These are phyloP conservation scores for Oceanodroma tethys DNA, from an alignment of 2,113 vertebrate genomes.

Conservation along the genomic window DNA sequence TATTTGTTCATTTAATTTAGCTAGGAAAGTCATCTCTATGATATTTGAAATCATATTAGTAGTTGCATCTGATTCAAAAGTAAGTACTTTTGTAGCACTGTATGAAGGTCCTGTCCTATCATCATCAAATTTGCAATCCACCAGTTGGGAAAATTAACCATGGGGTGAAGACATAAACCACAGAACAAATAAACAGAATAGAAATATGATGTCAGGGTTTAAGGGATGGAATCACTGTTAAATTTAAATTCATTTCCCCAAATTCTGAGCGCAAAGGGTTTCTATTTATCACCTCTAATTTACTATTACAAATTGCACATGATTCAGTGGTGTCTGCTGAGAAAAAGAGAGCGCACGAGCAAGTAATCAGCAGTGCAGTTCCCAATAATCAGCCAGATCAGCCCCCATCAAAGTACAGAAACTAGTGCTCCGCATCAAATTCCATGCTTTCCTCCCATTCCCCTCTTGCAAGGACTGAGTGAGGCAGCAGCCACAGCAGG, in stretches of 20 bases:
- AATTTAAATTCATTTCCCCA: not conserved
- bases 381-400: conserved; percentile 13
- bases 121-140: not conserved
- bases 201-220: not conserved
- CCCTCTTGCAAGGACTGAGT: not conserved
- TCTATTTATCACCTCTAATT: not conserved
- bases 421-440: not conserved
- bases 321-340: not conserved
- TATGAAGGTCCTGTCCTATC: not conserved
- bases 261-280: not conserved
- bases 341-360: not conserved
- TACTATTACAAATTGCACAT: not conserved
- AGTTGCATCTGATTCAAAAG: not conserved
- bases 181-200: not conserved
- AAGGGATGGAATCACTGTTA: not conserved
- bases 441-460: not conserved
- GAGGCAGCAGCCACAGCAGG: not conserved
- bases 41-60: not conserved
- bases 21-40: not conserved
- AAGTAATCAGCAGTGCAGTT: not conserved
- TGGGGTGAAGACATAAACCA: not conserved
- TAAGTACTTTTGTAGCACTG: not conserved
- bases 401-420: not conserved
- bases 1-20: not conserved
- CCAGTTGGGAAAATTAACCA: not conserved